phyloP scores from a whole-genome alignment of 92 coral and sea anemone species.

The Parazoanthus swiftii region DNA sequence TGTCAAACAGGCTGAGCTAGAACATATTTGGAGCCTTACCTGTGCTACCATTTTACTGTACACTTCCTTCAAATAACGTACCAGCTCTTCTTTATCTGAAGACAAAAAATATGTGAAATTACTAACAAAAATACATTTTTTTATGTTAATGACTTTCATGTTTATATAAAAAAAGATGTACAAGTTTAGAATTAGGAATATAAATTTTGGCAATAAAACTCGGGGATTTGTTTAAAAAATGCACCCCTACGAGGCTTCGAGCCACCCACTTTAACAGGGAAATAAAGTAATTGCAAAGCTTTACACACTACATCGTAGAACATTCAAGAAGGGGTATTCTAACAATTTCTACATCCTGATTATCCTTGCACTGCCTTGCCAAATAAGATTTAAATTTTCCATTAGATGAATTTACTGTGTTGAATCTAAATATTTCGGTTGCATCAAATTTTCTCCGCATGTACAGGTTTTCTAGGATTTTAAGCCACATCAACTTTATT shows the following conservation, averaged over 20 bases:
- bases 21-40: slow-evolving; percentile 19
- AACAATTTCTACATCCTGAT: neutral
- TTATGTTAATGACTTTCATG: neutral
- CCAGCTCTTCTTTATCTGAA: slow-evolving; percentile 49
- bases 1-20: neutral
- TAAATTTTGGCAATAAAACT: neutral
- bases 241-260: neutral
- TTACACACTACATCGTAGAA: no score
- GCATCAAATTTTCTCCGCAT: no score
- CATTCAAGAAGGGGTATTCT: no score
- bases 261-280: neutral
- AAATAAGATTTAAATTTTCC: neutral
- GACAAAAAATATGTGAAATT: neutral
- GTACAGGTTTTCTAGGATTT: neutral
- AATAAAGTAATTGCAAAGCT: no score
- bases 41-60: slow-evolving; percentile 34
- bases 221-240: neutral
- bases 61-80: slow-evolving; percentile 42
- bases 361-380: neutral
- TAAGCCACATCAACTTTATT: no score
- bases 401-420: neutral
- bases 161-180: neutral
- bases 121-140: neutral
- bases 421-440: no score
- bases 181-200: neutral